phyloP scores from a whole-genome alignment of 2,888 invertebrate species.

The Platypus cylindrus region DNA sequence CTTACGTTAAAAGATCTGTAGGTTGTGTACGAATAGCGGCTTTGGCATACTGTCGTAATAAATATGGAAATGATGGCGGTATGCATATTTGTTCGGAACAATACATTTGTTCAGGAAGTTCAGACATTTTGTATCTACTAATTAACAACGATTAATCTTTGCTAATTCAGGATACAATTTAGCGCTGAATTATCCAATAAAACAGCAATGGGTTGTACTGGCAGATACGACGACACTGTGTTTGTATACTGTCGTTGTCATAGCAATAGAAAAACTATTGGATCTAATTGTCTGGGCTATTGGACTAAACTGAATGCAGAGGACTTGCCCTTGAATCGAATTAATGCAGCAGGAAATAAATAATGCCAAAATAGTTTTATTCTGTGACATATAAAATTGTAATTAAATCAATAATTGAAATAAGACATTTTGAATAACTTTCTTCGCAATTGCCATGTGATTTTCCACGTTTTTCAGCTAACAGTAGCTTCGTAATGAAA shows the following conservation, averaged over 20 bases:
- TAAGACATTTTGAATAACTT: conserved; percentile 21
- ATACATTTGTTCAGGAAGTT: conserved; percentile 58
- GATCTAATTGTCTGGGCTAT: too few relatives aligned
- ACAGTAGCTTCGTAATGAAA: conserved; percentile 18
- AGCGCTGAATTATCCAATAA: background rate
- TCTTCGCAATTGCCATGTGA: conserved; percentile 18
- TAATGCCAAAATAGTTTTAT: conserved; percentile 7
- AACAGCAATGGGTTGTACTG: too few relatives aligned
- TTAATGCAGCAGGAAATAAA: too few relatives aligned
- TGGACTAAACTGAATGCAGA: too few relatives aligned
- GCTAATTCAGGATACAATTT: too few relatives aligned
- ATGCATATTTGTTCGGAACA: conserved; percentile 73
- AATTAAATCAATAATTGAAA: conserved; percentile 24
- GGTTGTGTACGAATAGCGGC: conserved; percentile 87
- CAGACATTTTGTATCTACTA: conserved; percentile 41
- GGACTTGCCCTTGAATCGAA: too few relatives aligned
- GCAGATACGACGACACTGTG: too few relatives aligned
- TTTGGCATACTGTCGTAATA: conserved; percentile 78
- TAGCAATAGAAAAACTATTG: too few relatives aligned
- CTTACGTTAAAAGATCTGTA: conserved; percentile 56
- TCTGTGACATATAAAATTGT: conserved; percentile 21
- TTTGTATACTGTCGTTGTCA: too few relatives aligned
- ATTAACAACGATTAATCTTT: too few relatives aligned
- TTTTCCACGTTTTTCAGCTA: conserved; percentile 22
- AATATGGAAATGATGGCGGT: conserved; percentile 69